Evolutionary conservation across 2,888 invertebrate species (phyloP).

Genomic region (Pachycephus smyrnensis): DNA sequence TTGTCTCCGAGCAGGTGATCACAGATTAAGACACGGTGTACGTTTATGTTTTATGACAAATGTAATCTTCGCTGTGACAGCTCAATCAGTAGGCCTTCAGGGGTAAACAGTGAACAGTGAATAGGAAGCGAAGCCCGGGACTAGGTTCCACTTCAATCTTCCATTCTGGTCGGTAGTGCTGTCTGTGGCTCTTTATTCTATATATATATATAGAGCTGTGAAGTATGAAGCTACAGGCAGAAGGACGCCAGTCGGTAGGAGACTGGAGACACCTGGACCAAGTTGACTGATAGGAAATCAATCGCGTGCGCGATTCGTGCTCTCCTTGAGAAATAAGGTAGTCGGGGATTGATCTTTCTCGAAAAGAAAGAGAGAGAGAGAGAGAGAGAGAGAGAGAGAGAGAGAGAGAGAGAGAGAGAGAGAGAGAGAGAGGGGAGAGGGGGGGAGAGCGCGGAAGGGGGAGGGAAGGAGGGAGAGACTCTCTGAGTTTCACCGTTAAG

Average conservation of each 20-base stretch:
- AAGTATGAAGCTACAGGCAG: neutral
- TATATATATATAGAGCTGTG: neutral
- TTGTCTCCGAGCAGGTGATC: conserved; percentile 33
- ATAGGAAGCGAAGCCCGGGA: neutral
- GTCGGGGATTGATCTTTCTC: neutral
- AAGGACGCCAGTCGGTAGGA: neutral
- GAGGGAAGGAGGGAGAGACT: neutral
- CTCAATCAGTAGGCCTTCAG: conserved; percentile 45
- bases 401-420: too few relatives aligned
- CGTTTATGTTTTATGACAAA: conserved; percentile 53
- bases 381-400: too few relatives aligned
- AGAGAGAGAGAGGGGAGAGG: neutral
- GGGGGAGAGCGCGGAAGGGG: neutral
- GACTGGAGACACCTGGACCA: neutral
- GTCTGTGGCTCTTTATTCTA: neutral
- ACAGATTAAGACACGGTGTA: conserved; percentile 31
- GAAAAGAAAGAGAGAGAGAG: neutral
- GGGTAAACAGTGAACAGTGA: conserved; percentile 23
- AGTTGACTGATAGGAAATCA: neutral
- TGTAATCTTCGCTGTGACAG: conserved; percentile 53
- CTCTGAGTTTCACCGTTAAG: neutral
- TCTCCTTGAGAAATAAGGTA: neutral
- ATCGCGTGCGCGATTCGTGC: neutral
- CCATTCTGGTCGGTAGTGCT: neutral
- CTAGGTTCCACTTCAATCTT: neutral